phyloP scores from a whole-genome alignment of 2,797 vertebrate species.

The Phalloptychus januarius region DNA sequence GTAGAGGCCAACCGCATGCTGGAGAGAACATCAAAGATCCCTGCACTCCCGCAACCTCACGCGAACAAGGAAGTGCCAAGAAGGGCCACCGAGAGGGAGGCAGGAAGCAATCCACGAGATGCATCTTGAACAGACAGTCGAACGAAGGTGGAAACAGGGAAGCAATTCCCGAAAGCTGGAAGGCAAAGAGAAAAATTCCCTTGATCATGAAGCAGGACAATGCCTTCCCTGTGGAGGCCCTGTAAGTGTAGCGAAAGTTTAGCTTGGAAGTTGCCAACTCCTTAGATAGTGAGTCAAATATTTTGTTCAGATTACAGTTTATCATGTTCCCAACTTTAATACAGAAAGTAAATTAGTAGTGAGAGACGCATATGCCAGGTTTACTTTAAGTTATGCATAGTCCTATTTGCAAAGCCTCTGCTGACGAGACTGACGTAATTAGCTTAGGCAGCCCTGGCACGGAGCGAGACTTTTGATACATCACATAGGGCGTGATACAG shows the following conservation, averaged over 20 bases:
- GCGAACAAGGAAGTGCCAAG: conserved; percentile 28
- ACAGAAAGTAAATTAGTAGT: not conserved
- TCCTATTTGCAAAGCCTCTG: not conserved
- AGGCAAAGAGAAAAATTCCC: conserved; percentile 45
- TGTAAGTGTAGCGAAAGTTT: conserved; percentile 33
- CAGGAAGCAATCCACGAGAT: conserved; percentile 65
- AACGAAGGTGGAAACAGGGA: conserved; percentile 26
- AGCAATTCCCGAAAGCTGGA: conserved; percentile 36
- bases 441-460: not conserved
- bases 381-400: not conserved
- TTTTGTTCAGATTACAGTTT: conserved; percentile 11
- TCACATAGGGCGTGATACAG: not conserved
- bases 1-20: conserved; percentile 54
- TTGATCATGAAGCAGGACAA: conserved; percentile 37
- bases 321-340: not conserved
- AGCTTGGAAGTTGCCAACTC: conserved; percentile 6
- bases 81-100: conserved; percentile 62
- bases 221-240: conserved; percentile 21
- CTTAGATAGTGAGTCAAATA: not conserved
- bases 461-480: not conserved
- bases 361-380: not conserved
- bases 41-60: conserved; percentile 1
- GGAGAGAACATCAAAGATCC: conserved; percentile 63
- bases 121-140: conserved; percentile 46
- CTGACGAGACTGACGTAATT: not conserved